These are phyloP conservation scores for Bombus huntii DNA, from an alignment of 1,140 invertebrate genomes.

Conservation along the genomic window DNA sequence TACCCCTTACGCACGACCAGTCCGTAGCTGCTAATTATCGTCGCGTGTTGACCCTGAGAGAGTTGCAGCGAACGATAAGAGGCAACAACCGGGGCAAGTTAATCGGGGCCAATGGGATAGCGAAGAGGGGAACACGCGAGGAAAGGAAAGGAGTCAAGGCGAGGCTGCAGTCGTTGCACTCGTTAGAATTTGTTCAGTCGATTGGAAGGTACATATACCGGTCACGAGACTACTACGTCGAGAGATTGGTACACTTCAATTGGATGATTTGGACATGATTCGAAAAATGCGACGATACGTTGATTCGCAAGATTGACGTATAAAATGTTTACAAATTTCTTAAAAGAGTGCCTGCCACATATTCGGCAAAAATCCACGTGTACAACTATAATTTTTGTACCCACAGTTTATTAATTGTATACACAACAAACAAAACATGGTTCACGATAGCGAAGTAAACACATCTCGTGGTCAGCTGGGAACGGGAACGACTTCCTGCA, in stretches of 20 bases:
- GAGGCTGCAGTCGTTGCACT: conserved; percentile 47
- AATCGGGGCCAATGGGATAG: conserved; percentile 55
- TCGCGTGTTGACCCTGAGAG: conserved; percentile 53
- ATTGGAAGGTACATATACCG: neutral
- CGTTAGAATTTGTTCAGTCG: conserved; percentile 13
- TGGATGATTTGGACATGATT: too few relatives aligned
- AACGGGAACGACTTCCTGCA: conserved; percentile 30
- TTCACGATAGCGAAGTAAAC: neutral
- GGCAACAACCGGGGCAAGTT: conserved; percentile 55
- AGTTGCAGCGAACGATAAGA: conserved; percentile 41
- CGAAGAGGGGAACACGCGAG: neutral
- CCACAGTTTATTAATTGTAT: too few relatives aligned
- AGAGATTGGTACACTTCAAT: too few relatives aligned
- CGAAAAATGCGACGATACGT: too few relatives aligned
- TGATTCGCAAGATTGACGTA: too few relatives aligned
- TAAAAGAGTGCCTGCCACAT: too few relatives aligned
- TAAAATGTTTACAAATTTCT: too few relatives aligned
- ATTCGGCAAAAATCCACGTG: neutral
- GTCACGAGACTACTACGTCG: neutral
- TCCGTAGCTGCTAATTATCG: conserved; percentile 35
- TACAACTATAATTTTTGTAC: too few relatives aligned
- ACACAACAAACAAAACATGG: neutral
- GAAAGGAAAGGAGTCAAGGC: conserved; percentile 52
- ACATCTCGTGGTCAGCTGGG: neutral
- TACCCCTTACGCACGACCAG: neutral